Evolutionary conservation across 2,113 vertebrate genomes (phyloP).

Genomic region (Otocyon megalotis): DNA sequence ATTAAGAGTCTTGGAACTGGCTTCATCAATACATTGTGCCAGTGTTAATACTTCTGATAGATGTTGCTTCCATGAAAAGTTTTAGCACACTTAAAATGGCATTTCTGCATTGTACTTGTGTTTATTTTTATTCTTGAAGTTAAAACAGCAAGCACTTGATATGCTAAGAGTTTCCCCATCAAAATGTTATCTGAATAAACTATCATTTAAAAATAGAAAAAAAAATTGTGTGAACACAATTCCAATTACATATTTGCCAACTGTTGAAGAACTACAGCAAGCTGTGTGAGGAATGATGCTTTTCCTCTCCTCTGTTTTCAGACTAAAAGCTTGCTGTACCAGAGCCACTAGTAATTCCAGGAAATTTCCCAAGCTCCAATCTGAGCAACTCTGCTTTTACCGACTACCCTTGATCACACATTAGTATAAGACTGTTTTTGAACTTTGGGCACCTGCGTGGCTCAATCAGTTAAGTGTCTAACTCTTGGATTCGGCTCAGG

Average conservation of each 20-base stretch:
- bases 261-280: slow-evolving; percentile 38
- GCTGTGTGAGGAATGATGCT: slow-evolving; percentile 24
- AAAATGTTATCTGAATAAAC: slow-evolving; percentile 59
- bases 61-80: not conserved
- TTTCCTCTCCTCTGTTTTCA: slow-evolving; percentile 35
- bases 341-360: slow-evolving; percentile 54
- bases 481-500: not conserved
- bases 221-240: not conserved
- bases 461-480: not conserved
- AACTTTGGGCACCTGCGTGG: not conserved
- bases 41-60: slow-evolving; percentile 16
- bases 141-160: slow-evolving; percentile 57
- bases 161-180: not conserved
- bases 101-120: slow-evolving; percentile 22
- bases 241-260: slow-evolving; percentile 47
- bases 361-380: slow-evolving; percentile 52
- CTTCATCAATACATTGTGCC: not conserved
- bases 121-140: slow-evolving; percentile 57
- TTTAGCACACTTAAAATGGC: slow-evolving; percentile 42
- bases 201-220: slow-evolving; percentile 59
- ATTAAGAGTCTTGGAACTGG: slow-evolving; percentile 21
- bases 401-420: not conserved
- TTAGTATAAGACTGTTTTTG: not conserved
- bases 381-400: not conserved
- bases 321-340: slow-evolving; percentile 9